Evolutionary conservation across 1,140 invertebrate species (phyloP).

Genomic region (Habropoda laboriosa): DNA sequence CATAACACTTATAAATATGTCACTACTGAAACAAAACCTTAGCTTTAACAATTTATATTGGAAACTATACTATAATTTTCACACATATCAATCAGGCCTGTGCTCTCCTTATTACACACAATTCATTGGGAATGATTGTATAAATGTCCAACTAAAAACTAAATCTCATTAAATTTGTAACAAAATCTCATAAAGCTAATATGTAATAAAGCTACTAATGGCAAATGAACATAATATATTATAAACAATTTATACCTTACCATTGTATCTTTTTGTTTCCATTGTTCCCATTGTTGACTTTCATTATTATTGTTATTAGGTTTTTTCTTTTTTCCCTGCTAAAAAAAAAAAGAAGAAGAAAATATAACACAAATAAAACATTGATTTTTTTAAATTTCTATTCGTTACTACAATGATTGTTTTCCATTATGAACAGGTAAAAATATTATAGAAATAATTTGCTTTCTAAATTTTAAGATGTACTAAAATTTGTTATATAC

Average conservation of each 20-base stretch:
- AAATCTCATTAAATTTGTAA: neutral
- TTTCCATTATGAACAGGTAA: neutral
- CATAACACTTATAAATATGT: slow-evolving; percentile 58
- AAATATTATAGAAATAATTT: neutral
- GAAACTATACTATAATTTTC: slow-evolving; percentile 22
- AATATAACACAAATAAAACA: neutral
- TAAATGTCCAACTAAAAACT: slow-evolving; percentile 4
- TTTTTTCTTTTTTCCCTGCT: slow-evolving; percentile 73
- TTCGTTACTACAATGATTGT: neutral
- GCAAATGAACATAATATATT: slow-evolving; percentile 22
- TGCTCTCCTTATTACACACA: slow-evolving; percentile 4
- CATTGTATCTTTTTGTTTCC: slow-evolving; percentile 81
- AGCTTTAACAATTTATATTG: slow-evolving; percentile 43
- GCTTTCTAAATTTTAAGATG: neutral
- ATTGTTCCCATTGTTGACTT: slow-evolving; percentile 81
- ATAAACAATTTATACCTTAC: slow-evolving; percentile 58
- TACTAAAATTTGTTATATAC: neutral
- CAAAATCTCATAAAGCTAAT: neutral
- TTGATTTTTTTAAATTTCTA: neutral
- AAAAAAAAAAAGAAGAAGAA: neutral
- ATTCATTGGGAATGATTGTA: neutral
- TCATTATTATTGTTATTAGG: slow-evolving; percentile 64
- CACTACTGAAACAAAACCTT: slow-evolving; percentile 66
- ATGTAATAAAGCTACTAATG: neutral
- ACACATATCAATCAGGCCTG: slow-evolving; percentile 26